phyloP scores from a whole-genome alignment of 2,797 vertebrate genomes.

The Characodon lateralis region DNA sequence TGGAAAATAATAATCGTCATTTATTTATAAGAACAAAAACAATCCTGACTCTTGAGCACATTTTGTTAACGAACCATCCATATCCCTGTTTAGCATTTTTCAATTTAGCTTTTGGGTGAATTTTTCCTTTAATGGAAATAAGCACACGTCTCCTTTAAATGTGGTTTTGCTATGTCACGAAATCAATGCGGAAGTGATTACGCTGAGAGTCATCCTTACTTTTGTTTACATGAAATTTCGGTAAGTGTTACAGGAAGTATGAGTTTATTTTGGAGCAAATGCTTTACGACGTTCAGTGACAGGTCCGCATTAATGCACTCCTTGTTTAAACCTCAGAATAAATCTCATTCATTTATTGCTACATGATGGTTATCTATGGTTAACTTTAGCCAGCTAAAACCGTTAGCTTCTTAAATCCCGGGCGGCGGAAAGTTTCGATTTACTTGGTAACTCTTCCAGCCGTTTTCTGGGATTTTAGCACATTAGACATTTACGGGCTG shows the following conservation, averaged over 20 bases:
- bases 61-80: neutral
- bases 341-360: neutral
- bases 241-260: conserved; percentile 30
- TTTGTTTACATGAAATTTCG: conserved; percentile 61
- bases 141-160: conserved; percentile 50
- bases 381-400: conserved; percentile 22
- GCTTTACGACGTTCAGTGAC: neutral
- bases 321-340: neutral
- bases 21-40: neutral
- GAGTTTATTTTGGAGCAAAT: neutral
- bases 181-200: conserved; percentile 56
- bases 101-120: neutral
- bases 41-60: neutral
- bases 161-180: conserved; percentile 36
- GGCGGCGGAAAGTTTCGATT: conserved; percentile 44
- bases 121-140: conserved; percentile 2
- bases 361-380: neutral
- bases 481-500: neutral
- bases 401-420: neutral
- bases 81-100: neutral
- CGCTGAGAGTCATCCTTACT: conserved; percentile 18
- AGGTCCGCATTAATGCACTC: fast-evolving
- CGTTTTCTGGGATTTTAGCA: neutral
- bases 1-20: neutral
- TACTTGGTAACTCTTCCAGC: neutral